These are phyloP conservation scores for Mnemiopsis leidyi DNA, from an alignment of 37 sponge, comb jelly and placozoan genomes.

Conservation along the genomic window DNA sequence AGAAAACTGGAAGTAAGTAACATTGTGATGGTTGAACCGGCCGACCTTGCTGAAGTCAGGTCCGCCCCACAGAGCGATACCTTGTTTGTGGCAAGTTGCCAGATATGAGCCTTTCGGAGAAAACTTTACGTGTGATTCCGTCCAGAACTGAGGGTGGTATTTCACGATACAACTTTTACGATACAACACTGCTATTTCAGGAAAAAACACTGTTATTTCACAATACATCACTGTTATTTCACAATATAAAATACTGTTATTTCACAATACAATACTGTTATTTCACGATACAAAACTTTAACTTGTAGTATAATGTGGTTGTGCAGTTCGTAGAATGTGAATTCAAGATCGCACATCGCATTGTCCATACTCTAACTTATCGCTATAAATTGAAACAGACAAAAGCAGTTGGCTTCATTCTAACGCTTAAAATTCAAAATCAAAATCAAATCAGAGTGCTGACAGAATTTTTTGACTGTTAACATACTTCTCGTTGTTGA, in stretches of 20 bases:
- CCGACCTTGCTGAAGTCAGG: slow-evolving; percentile 73
- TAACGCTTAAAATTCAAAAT: no score
- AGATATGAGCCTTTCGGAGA: slow-evolving; percentile 93
- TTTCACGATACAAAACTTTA: no score
- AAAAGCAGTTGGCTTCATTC: no score
- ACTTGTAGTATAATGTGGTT: no score
- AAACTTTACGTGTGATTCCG: slow-evolving; percentile 88
- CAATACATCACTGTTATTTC: not conserved
- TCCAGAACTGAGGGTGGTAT: slow-evolving; percentile 76
- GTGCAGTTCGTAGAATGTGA: no score
- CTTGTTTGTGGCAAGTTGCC: slow-evolving; percentile 87
- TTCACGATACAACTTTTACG: not conserved
- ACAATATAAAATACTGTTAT: not conserved
- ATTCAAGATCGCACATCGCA: no score
- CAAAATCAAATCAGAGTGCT: no score
- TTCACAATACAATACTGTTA: no score
- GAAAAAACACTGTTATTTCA: not conserved
- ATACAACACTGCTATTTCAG: no score
- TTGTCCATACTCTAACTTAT: no score
- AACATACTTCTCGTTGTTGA: slow-evolving; percentile 12
- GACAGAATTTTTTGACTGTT: not conserved
- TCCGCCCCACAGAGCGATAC: slow-evolving; percentile 93
- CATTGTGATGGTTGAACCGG: slow-evolving; percentile 77
- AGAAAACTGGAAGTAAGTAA: slow-evolving; percentile 86
- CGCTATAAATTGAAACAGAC: no score